Evolutionary conservation across 2,797 vertebrate species (phyloP).

Genomic region (Helarctos malayanus): DNA sequence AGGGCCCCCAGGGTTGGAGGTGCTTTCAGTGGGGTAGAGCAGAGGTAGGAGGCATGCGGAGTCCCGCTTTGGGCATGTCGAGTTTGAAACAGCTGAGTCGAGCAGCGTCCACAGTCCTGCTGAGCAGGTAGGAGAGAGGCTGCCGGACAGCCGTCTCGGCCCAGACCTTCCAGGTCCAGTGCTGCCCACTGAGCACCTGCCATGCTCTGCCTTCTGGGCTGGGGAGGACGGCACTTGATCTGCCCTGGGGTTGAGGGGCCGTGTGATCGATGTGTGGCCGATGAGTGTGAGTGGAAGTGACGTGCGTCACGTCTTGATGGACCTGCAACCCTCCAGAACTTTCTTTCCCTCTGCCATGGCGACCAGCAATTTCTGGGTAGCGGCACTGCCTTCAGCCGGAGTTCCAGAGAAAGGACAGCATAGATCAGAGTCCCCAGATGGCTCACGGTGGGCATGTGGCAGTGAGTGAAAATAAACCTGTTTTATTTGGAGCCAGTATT

Average conservation of each 20-base stretch:
- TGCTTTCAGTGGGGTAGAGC: fast-evolving
- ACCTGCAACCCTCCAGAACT: not conserved
- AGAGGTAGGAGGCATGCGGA: fast-evolving
- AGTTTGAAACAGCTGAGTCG: fast-evolving
- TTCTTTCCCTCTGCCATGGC: not conserved
- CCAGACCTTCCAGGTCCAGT: not conserved
- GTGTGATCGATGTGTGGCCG: no score
- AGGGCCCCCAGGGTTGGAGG: no score
- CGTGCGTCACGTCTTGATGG: fast-evolving
- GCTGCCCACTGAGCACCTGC: no score
- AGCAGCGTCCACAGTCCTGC: fast-evolving
- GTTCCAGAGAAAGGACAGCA: not conserved
- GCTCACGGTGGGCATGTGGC: not conserved
- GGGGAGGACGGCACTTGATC: not conserved
- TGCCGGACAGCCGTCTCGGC: fast-evolving
- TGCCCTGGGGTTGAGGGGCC: not conserved
- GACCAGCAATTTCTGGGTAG: not conserved
- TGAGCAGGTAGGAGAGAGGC: fast-evolving
- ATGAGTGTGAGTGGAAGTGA: no score
- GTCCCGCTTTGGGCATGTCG: not conserved
- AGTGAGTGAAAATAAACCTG: not conserved
- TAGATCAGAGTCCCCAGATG: not conserved
- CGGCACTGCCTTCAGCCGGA: not conserved
- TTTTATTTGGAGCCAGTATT: not conserved
- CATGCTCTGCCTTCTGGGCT: not conserved